A percentile compares a stretch with the other conserved stretches of the same genome.
phyloP scores from a whole-genome alignment of 1,140 invertebrate genomes.

The Heliconius himera region DNA sequence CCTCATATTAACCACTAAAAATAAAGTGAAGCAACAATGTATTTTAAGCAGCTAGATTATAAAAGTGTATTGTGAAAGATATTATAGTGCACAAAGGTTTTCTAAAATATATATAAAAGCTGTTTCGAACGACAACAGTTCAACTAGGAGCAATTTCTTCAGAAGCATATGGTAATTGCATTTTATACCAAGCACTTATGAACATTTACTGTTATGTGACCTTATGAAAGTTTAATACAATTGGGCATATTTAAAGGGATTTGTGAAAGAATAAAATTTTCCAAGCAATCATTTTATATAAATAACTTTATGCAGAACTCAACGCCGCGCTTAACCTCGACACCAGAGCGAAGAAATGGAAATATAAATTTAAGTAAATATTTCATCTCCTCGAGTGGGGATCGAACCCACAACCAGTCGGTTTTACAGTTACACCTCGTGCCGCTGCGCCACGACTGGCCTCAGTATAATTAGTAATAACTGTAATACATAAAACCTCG shows the following conservation, averaged over 20 bases:
- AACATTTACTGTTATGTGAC: constrained; percentile 3
- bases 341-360: too few species aligned
- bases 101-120: constrained; percentile 20
- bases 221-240: background rate
- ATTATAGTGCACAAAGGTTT: constrained; percentile 13
- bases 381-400: too few species aligned
- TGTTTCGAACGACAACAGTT: constrained; percentile 14
- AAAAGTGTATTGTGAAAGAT: constrained; percentile 17
- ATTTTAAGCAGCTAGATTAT: constrained; percentile 12
- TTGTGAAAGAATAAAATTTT: background rate
- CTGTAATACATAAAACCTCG: background rate
- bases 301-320: background rate
- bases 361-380: too few species aligned
- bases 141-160: constrained; percentile 8
- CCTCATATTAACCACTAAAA: background rate
- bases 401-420: too few species aligned
- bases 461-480: too few species aligned
- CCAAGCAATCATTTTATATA: background rate
- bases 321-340: too few species aligned
- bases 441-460: too few species aligned
- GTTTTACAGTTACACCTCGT: too few species aligned
- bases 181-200: constrained; percentile 22
- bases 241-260: background rate
- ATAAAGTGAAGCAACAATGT: background rate
- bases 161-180: constrained; percentile 19